Percentiles rank a stretch among this genome's conserved stretches.
These are phyloP conservation scores for Mesocentrotus franciscanus DNA, from an alignment of 53 echinoderm and acorn worm species.

Conservation along the genomic window DNA sequence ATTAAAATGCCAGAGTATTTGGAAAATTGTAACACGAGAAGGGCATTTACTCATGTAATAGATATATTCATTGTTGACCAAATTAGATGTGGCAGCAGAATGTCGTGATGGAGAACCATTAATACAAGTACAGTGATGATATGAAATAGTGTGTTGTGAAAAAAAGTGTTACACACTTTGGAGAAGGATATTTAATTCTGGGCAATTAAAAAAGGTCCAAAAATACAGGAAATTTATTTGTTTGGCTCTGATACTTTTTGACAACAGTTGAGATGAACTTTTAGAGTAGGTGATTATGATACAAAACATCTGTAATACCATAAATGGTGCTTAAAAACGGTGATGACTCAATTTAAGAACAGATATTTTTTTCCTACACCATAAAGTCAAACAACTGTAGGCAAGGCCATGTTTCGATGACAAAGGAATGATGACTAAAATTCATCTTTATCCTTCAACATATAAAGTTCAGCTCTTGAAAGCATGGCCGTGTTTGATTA, in stretches of 20 bases:
- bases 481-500: constrained; percentile 8
- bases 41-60: too few species aligned
- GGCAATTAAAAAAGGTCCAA: background rate
- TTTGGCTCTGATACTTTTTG: background rate
- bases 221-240: background rate
- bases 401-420: background rate
- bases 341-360: background rate
- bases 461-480: background rate
- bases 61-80: too few species aligned
- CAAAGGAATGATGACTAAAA: background rate
- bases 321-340: background rate
- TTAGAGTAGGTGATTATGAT: background rate
- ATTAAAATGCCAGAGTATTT: background rate
- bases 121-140: too few species aligned
- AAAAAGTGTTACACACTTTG: too few species aligned
- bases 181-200: too few species aligned
- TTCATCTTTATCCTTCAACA: background rate
- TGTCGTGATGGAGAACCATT: too few species aligned
- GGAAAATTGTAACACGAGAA: background rate
- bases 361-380: background rate
- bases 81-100: too few species aligned
- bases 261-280: background rate
- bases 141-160: too few species aligned
- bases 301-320: background rate
- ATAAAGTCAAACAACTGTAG: background rate